Evolutionary conservation across 2,888 invertebrate genomes (phyloP), one percentile per base, ranked within the genome.

Genomic region (Phrixothrix hirtus): DNA sequence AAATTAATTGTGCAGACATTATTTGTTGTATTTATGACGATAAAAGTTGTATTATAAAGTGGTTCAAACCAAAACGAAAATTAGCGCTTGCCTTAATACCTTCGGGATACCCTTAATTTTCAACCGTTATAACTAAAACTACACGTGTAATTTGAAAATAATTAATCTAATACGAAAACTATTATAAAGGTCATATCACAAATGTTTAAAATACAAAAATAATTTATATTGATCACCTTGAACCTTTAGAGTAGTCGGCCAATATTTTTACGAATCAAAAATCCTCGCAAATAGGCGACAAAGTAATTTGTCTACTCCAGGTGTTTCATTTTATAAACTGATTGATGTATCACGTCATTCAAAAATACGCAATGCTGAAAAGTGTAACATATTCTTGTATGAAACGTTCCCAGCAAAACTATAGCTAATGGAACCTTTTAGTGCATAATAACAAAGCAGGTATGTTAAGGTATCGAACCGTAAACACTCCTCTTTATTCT

Each of bases 361-460:
- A 48, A 39, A 50, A 46, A 26, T 34, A 16, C 43, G 53, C 38
- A 44, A 41, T 39, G 50, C 25, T 51, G 44, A 51, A 55, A 55
- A 55, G 50, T 47, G 51, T 51, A 55, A 46, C 55, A 50, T 26
- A 38, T 49, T 47, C 21, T 21, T 35, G 38, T 37, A 42, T 47
- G 34, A 44, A 38, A 25, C 43, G 48, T 55, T 55, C 55, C 55
- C 55, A 55, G 47, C 51, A 15, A 51, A 55, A 55, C 51, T 55
- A 46, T 46, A 13, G 49, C 50, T 55, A 55, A 55, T 55, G 54
- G 54, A 38, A 44, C 54, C 45, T 55, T 55, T 55, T 55, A 55
- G 54, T 26, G 44, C 45, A 45, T 44, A 55, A 55, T 49, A 49
- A 48, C 39, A 38, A 27, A 14, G 39, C 48, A 54, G 53, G 53